phyloP scores from a whole-genome alignment of 2,113 vertebrate genomes.

The Odontesthes bonariensis region DNA sequence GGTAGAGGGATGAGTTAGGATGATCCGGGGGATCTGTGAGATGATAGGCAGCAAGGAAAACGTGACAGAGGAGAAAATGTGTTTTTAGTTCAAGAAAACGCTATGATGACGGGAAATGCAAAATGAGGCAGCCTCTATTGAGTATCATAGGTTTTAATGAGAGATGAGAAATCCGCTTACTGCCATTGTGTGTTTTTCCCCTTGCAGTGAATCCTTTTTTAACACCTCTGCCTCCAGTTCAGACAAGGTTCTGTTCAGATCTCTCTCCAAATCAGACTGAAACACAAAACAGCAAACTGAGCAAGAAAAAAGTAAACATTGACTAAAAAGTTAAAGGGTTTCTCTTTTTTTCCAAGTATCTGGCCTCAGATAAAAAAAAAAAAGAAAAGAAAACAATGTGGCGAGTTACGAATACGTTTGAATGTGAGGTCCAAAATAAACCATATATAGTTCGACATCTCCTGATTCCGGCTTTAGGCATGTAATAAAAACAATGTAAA shows the following conservation, averaged over 20 bases:
- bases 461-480: not conserved
- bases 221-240: slow-evolving; percentile 58
- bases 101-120: not conserved
- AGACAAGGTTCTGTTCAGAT: slow-evolving; percentile 36
- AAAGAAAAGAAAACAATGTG: too few species aligned
- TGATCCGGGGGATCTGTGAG: slow-evolving; percentile 86
- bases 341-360: not conserved
- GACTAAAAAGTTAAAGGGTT: not conserved
- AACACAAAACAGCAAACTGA: slow-evolving; percentile 26
- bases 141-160: not conserved
- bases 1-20: slow-evolving; percentile 88
- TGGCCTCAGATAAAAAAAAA: too few species aligned
- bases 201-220: slow-evolving; percentile 61
- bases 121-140: not conserved
- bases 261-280: slow-evolving; percentile 54
- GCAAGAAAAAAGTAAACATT: not conserved
- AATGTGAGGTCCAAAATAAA: too few species aligned
- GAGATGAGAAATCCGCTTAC: slow-evolving; percentile 70
- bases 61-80: slow-evolving; percentile 11
- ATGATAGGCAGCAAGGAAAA: slow-evolving; percentile 35
- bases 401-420: too few species aligned
- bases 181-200: slow-evolving; percentile 78
- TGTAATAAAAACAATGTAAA: not conserved
- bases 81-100: not conserved
- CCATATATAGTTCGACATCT: too few species aligned